Evolutionary conservation across 2,797 vertebrate species (phyloP).

Genomic region (Florisuga fusca): DNA sequence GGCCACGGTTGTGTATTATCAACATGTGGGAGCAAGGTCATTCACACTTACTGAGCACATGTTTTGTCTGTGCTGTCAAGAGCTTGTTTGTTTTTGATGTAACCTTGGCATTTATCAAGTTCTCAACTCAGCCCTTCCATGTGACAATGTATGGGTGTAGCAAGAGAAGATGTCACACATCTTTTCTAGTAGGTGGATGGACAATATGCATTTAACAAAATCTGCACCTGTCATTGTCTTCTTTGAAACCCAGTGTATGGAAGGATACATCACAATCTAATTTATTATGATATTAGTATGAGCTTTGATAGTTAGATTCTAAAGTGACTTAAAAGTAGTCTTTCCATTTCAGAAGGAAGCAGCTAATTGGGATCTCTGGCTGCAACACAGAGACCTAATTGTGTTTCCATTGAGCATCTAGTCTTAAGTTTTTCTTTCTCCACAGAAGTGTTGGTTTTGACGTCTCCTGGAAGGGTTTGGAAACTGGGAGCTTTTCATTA

Average conservation of each 20-base stretch:
- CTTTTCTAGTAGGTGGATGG: background rate
- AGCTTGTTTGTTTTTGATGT: fast-evolving
- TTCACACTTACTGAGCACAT: fast-evolving
- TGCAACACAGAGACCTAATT: background rate
- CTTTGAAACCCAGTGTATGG: background rate
- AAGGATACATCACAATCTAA: background rate
- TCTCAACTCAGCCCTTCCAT: fast-evolving
- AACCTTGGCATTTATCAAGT: background rate
- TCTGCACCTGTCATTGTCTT: fast-evolving
- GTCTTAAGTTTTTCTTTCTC: background rate
- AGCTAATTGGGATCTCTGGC: background rate
- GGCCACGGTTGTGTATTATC: background rate
- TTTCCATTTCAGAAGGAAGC: background rate
- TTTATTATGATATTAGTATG: background rate
- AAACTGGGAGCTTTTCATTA: background rate
- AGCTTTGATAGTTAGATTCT: background rate
- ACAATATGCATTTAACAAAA: background rate
- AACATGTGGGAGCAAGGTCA: background rate
- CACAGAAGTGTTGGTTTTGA: fast-evolving
- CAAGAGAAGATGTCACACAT: background rate
- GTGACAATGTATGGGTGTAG: fast-evolving
- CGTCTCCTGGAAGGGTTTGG: background rate
- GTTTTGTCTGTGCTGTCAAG: background rate
- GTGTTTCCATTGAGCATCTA: background rate
- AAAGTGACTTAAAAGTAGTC: background rate